A percentile compares a stretch with the other conserved stretches of the same genome.
phyloP scores from a whole-genome alignment of 2,797 vertebrate genomes.

The Peromyscus eremicus region DNA sequence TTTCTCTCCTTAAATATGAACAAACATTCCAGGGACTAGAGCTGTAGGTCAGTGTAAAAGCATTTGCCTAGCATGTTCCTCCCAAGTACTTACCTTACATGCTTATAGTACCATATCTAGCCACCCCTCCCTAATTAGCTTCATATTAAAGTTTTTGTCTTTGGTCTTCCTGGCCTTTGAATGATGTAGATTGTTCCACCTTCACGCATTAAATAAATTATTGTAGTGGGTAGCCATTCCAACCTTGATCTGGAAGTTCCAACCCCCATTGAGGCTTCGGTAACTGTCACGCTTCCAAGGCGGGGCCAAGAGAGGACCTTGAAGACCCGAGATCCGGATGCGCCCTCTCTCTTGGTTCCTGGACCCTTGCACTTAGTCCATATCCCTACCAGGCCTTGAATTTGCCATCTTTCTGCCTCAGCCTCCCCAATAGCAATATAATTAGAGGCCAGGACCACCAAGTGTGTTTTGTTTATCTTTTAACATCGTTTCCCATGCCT shows the following conservation, averaged over 20 bases:
- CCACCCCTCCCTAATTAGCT: not conserved
- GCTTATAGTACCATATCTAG: not conserved
- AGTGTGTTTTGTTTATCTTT: not conserved
- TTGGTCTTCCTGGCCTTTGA: not conserved
- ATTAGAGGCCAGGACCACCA: not conserved
- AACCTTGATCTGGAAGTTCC: too few relatives aligned
- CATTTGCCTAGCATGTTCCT: not conserved
- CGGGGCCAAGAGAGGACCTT: too few relatives aligned
- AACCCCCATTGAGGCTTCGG: too few relatives aligned
- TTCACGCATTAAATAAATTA: not conserved
- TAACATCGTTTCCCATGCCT: not conserved
- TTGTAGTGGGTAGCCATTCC: too few relatives aligned
- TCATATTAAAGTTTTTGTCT: not conserved
- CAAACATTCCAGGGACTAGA: not conserved
- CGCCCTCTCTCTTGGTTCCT: too few relatives aligned
- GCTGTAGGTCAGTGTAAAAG: not conserved
- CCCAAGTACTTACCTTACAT: not conserved
- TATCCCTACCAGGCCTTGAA: not conserved
- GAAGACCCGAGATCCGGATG: too few relatives aligned
- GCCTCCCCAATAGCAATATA: not conserved
- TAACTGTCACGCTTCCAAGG: too few relatives aligned
- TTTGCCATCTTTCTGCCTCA: not conserved
- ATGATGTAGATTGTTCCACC: not conserved
- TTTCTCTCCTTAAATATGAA: not conserved
- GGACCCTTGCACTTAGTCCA: not conserved